phyloP scores from a whole-genome alignment of 2,797 vertebrate genomes.

The Scomberomorus guttatus region DNA sequence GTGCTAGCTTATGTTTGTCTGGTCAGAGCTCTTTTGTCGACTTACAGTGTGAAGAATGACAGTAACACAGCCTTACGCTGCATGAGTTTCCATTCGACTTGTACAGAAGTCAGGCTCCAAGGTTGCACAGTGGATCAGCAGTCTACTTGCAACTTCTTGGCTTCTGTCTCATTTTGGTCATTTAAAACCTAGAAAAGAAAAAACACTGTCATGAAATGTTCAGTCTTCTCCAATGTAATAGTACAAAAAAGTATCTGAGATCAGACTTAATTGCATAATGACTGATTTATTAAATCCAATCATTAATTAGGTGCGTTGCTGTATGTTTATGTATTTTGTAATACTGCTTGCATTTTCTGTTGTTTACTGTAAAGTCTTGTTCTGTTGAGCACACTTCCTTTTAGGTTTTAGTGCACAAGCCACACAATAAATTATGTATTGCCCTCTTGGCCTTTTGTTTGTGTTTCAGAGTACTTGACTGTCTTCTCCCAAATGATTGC shows the following conservation, averaged over 20 bases:
- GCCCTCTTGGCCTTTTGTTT: conserved; percentile 33
- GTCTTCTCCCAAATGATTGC: conserved; percentile 99
- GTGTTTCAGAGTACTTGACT: conserved; percentile 93
- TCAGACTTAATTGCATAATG: not conserved
- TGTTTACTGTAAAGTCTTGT: not conserved
- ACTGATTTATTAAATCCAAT: conserved; percentile 3
- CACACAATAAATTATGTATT: not conserved
- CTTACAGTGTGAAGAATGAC: conserved; percentile 31
- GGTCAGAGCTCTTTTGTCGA: conserved; percentile 51
- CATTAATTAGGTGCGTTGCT: not conserved
- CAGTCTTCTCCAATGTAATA: not conserved
- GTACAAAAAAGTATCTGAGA: not conserved
- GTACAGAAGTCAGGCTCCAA: conserved; percentile 15
- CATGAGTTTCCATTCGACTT: conserved; percentile 23
- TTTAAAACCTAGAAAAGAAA: not conserved
- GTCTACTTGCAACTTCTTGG: not conserved
- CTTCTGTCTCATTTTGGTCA: not conserved
- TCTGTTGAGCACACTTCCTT: not conserved
- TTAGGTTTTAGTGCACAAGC: not conserved
- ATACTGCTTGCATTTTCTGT: not conserved
- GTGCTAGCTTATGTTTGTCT: conserved; percentile 60
- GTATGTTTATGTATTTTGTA: not conserved
- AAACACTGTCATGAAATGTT: not conserved
- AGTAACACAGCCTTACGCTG: conserved; percentile 4
- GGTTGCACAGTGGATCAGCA: not conserved